Percentiles rank a stretch among this genome's conserved stretches.
phyloP scores from a whole-genome alignment of 2,113 vertebrate species.

The Phalacrocorax carbo region DNA sequence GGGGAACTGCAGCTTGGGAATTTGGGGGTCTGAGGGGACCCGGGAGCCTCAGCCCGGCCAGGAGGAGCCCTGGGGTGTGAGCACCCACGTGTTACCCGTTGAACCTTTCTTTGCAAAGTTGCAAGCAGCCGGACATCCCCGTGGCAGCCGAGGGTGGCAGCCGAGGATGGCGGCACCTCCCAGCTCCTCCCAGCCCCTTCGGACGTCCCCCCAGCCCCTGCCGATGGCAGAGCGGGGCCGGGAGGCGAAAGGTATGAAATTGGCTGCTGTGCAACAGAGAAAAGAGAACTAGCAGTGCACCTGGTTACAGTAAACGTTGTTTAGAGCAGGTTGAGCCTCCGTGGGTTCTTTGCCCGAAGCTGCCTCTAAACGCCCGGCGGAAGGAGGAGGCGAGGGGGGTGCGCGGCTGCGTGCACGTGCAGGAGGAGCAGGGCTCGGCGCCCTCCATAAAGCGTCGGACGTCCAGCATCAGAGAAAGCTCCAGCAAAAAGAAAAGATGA shows the following conservation, averaged over 20 bases:
- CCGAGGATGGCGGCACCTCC: background rate
- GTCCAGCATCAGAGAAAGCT: background rate
- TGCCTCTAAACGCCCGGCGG: background rate
- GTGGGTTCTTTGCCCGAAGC: background rate
- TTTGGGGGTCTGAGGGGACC: too few relatives aligned
- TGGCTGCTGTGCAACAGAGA: background rate
- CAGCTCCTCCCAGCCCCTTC: background rate
- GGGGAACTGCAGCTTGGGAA: background rate
- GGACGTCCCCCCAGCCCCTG: background rate
- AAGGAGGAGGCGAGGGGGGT: background rate
- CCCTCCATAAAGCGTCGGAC: background rate
- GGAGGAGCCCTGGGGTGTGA: background rate
- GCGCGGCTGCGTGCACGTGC: too few relatives aligned
- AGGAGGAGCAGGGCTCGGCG: too few relatives aligned
- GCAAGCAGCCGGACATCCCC: background rate
- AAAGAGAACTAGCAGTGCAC: background rate
- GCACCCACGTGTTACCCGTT: background rate
- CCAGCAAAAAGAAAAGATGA: background rate
- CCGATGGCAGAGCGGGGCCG: background rate
- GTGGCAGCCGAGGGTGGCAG: background rate
- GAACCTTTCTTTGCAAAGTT: background rate
- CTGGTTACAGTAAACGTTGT: background rate
- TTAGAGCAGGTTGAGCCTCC: background rate
- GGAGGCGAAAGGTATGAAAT: too few relatives aligned
- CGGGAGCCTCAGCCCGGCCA: accelerated